Evolutionary conservation across 2,797 vertebrate genomes (phyloP).

Genomic region (Sebastes itinus): DNA sequence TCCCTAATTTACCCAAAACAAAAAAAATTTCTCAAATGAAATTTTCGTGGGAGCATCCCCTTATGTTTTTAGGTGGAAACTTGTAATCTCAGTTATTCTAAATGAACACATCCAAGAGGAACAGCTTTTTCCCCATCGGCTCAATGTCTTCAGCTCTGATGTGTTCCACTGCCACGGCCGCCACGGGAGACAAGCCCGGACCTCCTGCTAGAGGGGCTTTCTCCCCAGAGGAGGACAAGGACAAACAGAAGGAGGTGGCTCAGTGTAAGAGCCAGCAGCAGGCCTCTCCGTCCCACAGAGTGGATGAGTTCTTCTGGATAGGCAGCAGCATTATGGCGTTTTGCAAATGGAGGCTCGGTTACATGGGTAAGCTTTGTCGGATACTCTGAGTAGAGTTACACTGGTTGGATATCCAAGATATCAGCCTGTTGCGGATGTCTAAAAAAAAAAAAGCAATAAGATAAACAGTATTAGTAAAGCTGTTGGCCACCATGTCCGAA

Average conservation of each 20-base stretch:
- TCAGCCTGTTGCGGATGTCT: not conserved
- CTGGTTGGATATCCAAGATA: not conserved
- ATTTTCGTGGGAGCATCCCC: not conserved
- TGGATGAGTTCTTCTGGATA: conserved; percentile 89
- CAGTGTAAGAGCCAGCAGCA: conserved; percentile 61
- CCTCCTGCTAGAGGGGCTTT: conserved; percentile 63
- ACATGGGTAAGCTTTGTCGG: conserved; percentile 85
- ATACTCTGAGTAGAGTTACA: not conserved
- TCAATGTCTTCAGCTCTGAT: conserved; percentile 59
- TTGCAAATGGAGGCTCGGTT: conserved; percentile 86
- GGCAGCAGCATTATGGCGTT: conserved; percentile 83
- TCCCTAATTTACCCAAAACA: not conserved
- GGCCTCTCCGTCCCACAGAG: conserved; percentile 72
- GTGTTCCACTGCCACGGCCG: conserved; percentile 33
- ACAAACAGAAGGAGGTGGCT: conserved; percentile 12
- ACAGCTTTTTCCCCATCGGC: conserved; percentile 35
- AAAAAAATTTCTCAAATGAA: not conserved
- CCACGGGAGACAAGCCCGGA: conserved; percentile 62
- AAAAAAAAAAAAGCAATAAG: not conserved
- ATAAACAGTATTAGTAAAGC: not conserved
- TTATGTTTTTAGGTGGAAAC: not conserved
- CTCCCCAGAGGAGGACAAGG: conserved; percentile 21
- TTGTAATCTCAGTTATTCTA: not conserved
- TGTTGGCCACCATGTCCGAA: not conserved
- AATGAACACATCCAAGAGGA: conserved; percentile 63